Evolutionary conservation across 2,797 vertebrate species (phyloP).

Genomic region (Trichosurus vulpecula): DNA sequence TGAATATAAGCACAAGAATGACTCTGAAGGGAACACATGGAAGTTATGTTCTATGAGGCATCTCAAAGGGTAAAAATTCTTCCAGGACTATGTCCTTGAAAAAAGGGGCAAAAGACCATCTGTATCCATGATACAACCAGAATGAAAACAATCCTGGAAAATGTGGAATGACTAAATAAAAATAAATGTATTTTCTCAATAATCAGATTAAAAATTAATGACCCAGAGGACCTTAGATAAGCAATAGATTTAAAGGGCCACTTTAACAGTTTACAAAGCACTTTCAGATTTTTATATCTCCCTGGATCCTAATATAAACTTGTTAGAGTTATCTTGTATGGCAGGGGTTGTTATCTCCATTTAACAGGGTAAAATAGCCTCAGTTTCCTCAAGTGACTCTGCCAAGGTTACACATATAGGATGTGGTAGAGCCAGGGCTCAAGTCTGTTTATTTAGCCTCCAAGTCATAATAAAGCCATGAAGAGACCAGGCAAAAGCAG

Average conservation of each 20-base stretch:
- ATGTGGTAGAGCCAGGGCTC: not conserved
- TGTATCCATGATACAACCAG: constrained; percentile 1
- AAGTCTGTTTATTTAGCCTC: not conserved
- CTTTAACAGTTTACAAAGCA: not conserved
- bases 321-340: not conserved
- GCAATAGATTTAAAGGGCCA: not conserved
- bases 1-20: not conserved
- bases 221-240: not conserved
- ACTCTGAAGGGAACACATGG: not conserved
- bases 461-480: not conserved
- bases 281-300: not conserved
- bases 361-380: not conserved
- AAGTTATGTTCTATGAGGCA: not conserved
- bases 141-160: constrained; percentile 18
- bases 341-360: not conserved
- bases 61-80: not conserved
- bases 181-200: not conserved
- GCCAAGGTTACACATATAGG: not conserved
- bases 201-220: not conserved
- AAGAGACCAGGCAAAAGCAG: not conserved
- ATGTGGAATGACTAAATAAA: not conserved
- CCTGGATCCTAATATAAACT: not conserved
- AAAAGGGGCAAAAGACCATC: not conserved
- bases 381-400: not conserved
- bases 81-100: constrained; percentile 25